Evolutionary conservation across 2,888 invertebrate species (phyloP).

Genomic region (Xanthia togata): DNA sequence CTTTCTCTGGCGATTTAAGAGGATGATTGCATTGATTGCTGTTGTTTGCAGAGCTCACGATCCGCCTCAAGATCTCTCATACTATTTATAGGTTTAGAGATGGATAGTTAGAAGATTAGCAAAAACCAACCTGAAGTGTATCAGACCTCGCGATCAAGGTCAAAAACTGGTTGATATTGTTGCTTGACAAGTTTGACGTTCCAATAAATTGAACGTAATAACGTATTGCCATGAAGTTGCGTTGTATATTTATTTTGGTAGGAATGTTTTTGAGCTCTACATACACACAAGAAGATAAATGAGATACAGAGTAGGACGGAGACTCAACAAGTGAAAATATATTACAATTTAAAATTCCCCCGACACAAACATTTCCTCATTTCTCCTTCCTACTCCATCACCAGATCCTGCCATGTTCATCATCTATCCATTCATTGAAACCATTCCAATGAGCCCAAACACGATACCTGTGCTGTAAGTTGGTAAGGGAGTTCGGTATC

Average conservation of each 20-base stretch:
- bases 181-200: constrained; percentile 49
- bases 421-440: too few relatives aligned
- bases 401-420: too few relatives aligned
- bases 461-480: too few relatives aligned
- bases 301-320: neutral
- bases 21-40: constrained; percentile 71
- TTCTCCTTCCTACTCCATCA: too few relatives aligned
- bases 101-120: constrained; percentile 29
- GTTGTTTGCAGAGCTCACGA: constrained; percentile 73
- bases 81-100: constrained; percentile 42
- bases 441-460: too few relatives aligned
- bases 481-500: too few relatives aligned
- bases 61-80: constrained; percentile 53
- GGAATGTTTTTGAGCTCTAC: neutral
- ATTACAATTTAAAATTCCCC: too few relatives aligned
- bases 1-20: constrained; percentile 56
- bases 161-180: constrained; percentile 30
- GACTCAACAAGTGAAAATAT: neutral
- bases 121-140: constrained; percentile 36
- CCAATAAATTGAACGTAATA: constrained; percentile 34
- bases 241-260: constrained; percentile 17
- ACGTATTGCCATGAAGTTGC: constrained; percentile 60
- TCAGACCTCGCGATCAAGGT: constrained; percentile 46
- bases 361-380: too few relatives aligned
- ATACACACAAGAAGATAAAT: constrained; percentile 13